These are phyloP conservation scores for Ramphastos sulfuratus DNA, from an alignment of 2,113 vertebrate species.

Conservation along the genomic window DNA sequence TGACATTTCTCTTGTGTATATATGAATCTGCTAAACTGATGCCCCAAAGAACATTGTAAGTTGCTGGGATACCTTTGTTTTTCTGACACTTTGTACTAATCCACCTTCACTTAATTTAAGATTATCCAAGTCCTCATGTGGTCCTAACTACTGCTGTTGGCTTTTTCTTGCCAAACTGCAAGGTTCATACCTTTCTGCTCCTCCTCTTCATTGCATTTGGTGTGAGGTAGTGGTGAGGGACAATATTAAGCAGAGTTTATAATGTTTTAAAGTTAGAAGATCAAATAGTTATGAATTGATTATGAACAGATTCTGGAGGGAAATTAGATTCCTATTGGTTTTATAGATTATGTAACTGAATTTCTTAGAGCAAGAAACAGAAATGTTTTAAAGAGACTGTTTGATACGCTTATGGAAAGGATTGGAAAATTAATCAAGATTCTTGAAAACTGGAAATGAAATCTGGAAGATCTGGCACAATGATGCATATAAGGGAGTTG, in stretches of 20 bases:
- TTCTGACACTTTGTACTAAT: neutral
- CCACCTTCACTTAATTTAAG: neutral
- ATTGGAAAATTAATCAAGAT: neutral
- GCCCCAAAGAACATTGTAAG: neutral
- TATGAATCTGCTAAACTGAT: neutral
- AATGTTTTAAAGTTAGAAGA: neutral
- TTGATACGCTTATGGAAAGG: neutral
- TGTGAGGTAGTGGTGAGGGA: neutral
- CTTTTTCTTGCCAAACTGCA: neutral
- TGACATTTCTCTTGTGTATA: neutral
- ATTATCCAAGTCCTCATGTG: neutral
- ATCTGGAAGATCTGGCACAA: neutral
- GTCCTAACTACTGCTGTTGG: neutral
- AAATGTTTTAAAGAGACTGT: neutral
- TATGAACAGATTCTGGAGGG: neutral
- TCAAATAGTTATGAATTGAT: constrained; percentile 8
- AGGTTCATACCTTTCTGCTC: neutral
- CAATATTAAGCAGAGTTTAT: neutral
- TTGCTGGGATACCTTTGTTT: neutral
- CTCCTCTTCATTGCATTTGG: neutral
- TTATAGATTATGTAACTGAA: neutral
- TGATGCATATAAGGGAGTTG: neutral
- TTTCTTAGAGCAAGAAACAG: neutral
- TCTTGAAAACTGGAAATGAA: constrained; percentile 28
- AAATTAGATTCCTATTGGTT: constrained; percentile 13